Conservation (phyloP, 2,797 vertebrate genomes). For the Ctenopoma multispine region DNA sequence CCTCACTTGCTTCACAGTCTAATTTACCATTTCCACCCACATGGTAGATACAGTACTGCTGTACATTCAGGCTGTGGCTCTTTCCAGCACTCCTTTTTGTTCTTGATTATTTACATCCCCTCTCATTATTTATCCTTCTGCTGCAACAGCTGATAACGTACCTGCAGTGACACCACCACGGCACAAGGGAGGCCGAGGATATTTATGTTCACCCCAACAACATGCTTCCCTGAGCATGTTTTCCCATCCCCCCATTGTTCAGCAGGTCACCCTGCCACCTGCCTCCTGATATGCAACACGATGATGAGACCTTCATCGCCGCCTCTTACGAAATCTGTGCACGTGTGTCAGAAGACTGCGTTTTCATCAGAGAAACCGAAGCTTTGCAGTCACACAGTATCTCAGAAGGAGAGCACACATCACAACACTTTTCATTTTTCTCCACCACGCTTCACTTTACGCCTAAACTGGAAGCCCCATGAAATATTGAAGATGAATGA, state of each 20-base stretch:
- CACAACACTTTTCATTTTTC: slow-evolving; percentile 24
- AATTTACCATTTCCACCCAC: slow-evolving; percentile 14
- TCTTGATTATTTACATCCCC: neutral
- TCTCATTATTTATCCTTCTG: slow-evolving; percentile 1
- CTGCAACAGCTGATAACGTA: slow-evolving; percentile 47
- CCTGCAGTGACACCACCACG: slow-evolving; percentile 31
- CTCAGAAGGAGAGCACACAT: slow-evolving; percentile 26
- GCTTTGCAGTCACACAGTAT: neutral
- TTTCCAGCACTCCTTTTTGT: neutral
- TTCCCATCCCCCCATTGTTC: slow-evolving; percentile 58
- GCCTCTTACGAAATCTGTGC: slow-evolving; percentile 42
- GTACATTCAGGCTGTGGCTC: slow-evolving; percentile 5
- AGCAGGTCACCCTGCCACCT: slow-evolving; percentile 54
- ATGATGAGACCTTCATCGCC: slow-evolving; percentile 42
- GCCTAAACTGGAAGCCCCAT: slow-evolving; percentile 66
- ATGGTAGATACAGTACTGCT: neutral
- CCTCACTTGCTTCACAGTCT: neutral
- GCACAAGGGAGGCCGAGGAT: slow-evolving; percentile 34
- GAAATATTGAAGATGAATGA: slow-evolving; percentile 78
- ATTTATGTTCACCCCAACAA: slow-evolving; percentile 50
- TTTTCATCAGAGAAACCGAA: neutral
- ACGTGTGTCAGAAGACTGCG: neutral
- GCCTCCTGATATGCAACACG: slow-evolving; percentile 51
- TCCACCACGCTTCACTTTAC: slow-evolving; percentile 37
- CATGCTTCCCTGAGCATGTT: slow-evolving; percentile 58